Percentiles rank a stretch among this genome's conserved stretches.
Conservation (phyloP, 2,888 invertebrate genomes). For the Netelia melanura region DNA sequence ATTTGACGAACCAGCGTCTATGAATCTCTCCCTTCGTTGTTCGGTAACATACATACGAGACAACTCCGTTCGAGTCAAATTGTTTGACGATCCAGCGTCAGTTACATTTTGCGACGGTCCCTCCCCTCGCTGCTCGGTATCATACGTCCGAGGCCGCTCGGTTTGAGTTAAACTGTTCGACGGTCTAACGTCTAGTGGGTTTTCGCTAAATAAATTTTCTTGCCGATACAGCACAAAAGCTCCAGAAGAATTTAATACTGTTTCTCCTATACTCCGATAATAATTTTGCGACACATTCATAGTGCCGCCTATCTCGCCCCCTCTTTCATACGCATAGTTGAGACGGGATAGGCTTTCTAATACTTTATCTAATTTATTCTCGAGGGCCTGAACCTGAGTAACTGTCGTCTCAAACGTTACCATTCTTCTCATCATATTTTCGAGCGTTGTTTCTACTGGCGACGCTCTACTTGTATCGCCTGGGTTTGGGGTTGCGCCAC, state of each 20-base stretch:
- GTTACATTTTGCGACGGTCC: not conserved
- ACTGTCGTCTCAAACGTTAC: not conserved
- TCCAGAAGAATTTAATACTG: not conserved
- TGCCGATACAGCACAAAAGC: not conserved
- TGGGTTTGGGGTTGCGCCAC: not conserved
- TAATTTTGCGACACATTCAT: not conserved
- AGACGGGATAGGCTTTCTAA: not conserved
- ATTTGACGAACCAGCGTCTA: not conserved
- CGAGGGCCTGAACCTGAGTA: not conserved
- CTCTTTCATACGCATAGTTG: not conserved
- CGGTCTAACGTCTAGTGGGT: not conserved
- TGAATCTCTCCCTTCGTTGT: not conserved
- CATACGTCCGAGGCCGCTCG: not conserved
- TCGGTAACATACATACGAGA: not conserved
- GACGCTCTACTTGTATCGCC: not conserved
- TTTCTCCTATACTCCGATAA: not conserved
- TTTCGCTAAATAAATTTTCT: not conserved
- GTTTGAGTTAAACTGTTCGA: not conserved
- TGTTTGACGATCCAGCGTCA: not conserved
- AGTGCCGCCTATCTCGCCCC: not conserved
- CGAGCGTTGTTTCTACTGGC: not conserved
- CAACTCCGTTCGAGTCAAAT: not conserved
- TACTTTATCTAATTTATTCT: not conserved
- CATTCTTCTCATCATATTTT: not conserved
- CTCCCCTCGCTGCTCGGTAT: not conserved